Percentiles rank a stretch among this genome's conserved stretches.
phyloP scores from a whole-genome alignment of 2,888 invertebrate genomes.

The Microdon myrmicae region DNA sequence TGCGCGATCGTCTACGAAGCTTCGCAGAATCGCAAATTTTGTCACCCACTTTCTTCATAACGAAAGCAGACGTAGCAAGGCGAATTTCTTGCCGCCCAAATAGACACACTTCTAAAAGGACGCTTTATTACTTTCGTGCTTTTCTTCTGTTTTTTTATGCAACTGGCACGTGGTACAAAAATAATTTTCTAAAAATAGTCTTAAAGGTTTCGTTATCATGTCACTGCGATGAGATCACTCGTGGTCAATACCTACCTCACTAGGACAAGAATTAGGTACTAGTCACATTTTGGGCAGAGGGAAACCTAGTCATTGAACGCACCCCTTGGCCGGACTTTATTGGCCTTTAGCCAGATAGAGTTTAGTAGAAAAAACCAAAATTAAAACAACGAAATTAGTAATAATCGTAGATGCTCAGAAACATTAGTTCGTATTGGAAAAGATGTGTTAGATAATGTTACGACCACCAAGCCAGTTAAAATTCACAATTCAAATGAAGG shows the following conservation, averaged over 20 bases:
- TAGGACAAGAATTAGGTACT: slow-evolving; percentile 40
- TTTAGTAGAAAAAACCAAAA: slow-evolving; percentile 1
- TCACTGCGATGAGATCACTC: slow-evolving; percentile 38
- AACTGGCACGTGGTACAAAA: slow-evolving; percentile 10
- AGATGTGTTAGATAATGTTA: slow-evolving; percentile 32
- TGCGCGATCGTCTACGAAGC: slow-evolving; percentile 26
- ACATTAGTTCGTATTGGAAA: slow-evolving; percentile 40
- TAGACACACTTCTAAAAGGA: slow-evolving; percentile 24
- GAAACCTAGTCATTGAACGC: too few species aligned
- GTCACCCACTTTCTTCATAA: slow-evolving; percentile 16
- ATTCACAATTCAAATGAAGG: slow-evolving; percentile 2
- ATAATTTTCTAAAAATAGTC: slow-evolving; percentile 30
- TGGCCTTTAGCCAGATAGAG: slow-evolving; percentile 30
- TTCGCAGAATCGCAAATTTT: slow-evolving; percentile 12
- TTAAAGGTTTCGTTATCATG: slow-evolving; percentile 24
- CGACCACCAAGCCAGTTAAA: slow-evolving; percentile 10
- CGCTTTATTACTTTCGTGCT: too few species aligned
- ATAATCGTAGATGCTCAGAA: too few species aligned
- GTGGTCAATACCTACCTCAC: slow-evolving; percentile 21
- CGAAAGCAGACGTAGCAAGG: slow-evolving; percentile 11
- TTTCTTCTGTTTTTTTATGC: too few species aligned
- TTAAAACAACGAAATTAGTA: slow-evolving; percentile 13
- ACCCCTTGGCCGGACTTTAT: slow-evolving; percentile 17
- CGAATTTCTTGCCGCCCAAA: slow-evolving; percentile 15
- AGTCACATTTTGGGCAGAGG: too few species aligned